Percentiles rank a stretch among this genome's conserved stretches.
Evolutionary conservation across 1,140 invertebrate genomes (phyloP).

Genomic region (Megalopta genalis): DNA sequence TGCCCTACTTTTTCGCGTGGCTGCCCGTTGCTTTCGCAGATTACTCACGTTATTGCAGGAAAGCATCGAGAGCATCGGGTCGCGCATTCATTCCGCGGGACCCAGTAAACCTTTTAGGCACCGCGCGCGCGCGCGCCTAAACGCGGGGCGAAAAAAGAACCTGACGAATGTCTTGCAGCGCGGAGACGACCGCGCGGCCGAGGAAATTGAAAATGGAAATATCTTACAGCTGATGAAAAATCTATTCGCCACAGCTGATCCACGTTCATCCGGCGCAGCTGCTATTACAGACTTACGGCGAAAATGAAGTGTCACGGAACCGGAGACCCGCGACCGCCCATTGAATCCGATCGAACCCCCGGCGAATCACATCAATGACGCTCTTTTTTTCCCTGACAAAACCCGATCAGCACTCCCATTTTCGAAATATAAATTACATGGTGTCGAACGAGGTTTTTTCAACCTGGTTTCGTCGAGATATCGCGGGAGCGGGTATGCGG

Average conservation of each 20-base stretch:
- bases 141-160: too few relatives aligned
- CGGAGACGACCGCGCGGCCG: not conserved
- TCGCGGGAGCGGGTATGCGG: not conserved
- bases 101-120: constrained; percentile 32
- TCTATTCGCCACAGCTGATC: constrained; percentile 1
- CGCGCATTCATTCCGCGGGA: constrained; percentile 25
- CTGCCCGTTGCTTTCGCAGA: constrained; percentile 47
- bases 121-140: too few relatives aligned
- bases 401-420: too few relatives aligned
- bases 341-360: not conserved
- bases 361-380: not conserved
- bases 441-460: too few relatives aligned
- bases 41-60: constrained; percentile 57
- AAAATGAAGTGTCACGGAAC: constrained; percentile 6
- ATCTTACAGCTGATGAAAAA: constrained; percentile 31
- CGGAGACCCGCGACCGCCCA: not conserved
- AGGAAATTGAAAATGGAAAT: constrained; percentile 40
- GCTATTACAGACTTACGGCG: constrained; percentile 1
- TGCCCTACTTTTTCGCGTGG: constrained; percentile 56
- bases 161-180: too few relatives aligned
- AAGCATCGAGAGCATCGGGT: constrained; percentile 41
- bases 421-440: not conserved
- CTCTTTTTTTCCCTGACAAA: too few relatives aligned
- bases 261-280: not conserved
- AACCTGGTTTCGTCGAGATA: too few relatives aligned